phyloP scores from a whole-genome alignment of 2,797 vertebrate species.

The Alca torda region DNA sequence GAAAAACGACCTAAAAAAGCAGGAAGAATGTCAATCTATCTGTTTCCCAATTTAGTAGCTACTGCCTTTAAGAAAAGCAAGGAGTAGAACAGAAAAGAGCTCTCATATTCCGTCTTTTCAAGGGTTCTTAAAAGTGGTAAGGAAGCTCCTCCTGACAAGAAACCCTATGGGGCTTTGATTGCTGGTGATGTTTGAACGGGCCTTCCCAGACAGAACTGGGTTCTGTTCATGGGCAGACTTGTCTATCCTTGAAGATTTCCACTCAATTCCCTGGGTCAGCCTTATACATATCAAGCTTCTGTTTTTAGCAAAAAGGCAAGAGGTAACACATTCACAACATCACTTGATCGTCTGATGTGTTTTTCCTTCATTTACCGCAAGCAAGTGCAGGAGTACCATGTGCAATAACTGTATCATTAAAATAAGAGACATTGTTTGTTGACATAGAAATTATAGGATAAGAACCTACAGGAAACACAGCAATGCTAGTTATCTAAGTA shows the following conservation, averaged over 20 bases:
- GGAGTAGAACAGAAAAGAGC: not conserved
- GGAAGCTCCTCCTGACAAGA: not conserved
- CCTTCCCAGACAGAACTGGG: not conserved
- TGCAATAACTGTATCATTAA: not conserved
- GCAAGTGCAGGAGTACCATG: not conserved
- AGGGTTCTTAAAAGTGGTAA: not conserved
- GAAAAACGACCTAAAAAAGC: not conserved
- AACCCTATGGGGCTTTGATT: not conserved
- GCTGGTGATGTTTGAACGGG: not conserved
- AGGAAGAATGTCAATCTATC: not conserved
- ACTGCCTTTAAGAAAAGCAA: not conserved
- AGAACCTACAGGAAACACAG: not conserved
- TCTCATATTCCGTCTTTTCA: not conserved
- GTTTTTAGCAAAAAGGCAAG: not conserved
- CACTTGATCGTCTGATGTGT: not conserved
- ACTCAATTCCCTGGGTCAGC: not conserved
- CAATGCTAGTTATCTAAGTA: not conserved
- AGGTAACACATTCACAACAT: not conserved
- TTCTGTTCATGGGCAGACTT: not conserved
- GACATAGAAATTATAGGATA: not conserved
- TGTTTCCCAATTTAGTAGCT: not conserved
- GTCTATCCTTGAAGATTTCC: not conserved
- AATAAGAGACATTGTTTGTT: accelerated
- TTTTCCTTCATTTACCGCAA: not conserved
- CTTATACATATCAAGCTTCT: not conserved